phyloP scores from a whole-genome alignment of 1,140 invertebrate species.

The Anastatus disparis region DNA sequence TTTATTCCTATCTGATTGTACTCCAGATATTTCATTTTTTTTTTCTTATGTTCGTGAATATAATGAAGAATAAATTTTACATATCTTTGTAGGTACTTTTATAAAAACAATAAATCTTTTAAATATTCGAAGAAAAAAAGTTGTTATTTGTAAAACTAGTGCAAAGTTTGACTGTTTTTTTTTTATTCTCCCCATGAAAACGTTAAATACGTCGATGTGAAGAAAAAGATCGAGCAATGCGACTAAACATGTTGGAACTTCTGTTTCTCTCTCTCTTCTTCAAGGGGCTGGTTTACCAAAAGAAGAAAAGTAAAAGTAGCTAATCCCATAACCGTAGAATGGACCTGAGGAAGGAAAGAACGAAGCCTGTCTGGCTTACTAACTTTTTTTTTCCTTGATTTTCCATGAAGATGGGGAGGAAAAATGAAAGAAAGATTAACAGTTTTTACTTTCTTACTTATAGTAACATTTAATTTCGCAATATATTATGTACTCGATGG shows the following conservation, averaged over 20 bases:
- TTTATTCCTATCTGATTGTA: no score
- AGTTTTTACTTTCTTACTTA: not conserved
- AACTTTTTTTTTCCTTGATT: conserved; percentile 57
- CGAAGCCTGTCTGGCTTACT: conserved; percentile 14
- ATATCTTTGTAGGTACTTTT: no score
- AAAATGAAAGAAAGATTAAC: conserved; percentile 7
- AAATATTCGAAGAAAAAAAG: no score
- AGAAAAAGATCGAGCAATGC: not conserved
- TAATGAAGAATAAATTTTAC: no score
- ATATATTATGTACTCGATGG: no score
- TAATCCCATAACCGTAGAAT: conserved; percentile 43
- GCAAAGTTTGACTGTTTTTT: not conserved
- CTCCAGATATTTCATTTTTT: no score
- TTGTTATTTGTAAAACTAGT: no score
- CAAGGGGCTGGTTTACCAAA: not conserved
- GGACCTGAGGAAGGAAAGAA: conserved; percentile 8
- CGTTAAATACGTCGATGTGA: conserved; percentile 2
- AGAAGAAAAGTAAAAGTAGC: conserved; percentile 39
- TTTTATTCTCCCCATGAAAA: no score
- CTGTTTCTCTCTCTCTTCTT: no score
- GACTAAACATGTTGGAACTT: not conserved
- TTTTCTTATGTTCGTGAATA: no score
- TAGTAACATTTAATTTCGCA: conserved; percentile 1
- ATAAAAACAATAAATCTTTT: no score
- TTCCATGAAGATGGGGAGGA: conserved; percentile 44